Percentiles rank a stretch among this genome's conserved stretches.
Evolutionary conservation across 1,140 invertebrate species (phyloP).

Genomic region (Sycophaga agraensis): DNA sequence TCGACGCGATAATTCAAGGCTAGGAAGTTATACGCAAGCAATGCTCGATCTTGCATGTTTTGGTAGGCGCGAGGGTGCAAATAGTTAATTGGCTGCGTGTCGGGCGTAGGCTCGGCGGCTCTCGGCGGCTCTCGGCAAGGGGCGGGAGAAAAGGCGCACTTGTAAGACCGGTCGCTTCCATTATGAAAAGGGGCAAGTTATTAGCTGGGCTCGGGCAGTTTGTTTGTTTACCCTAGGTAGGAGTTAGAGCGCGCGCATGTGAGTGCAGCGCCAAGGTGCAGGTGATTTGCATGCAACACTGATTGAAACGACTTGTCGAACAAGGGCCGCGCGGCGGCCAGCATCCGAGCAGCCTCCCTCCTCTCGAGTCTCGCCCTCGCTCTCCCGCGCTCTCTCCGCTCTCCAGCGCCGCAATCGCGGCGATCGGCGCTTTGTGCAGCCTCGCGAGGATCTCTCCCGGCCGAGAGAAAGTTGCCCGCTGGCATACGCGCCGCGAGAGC

Average conservation of each 20-base stretch:
- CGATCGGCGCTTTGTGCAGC: neutral
- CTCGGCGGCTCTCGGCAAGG: no score
- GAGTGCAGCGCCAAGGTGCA: neutral
- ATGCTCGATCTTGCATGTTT: no score
- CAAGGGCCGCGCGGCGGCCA: constrained; percentile 5
- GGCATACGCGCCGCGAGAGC: no score
- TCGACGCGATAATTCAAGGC: no score
- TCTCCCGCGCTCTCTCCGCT: neutral
- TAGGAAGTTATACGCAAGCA: no score
- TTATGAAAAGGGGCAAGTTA: neutral
- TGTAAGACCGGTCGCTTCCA: neutral
- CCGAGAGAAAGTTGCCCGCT: constrained; percentile 5
- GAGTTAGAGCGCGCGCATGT: neutral
- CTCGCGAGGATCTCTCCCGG: neutral
- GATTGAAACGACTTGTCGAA: constrained; percentile 28
- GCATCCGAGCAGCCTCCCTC: neutral
- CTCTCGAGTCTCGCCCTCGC: neutral
- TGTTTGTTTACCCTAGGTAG: constrained; percentile 7
- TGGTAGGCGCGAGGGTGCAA: no score
- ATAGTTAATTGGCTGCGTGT: no score
- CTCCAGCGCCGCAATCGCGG: neutral
- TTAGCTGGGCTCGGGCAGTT: neutral
- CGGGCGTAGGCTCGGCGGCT: no score
- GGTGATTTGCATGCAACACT: constrained; percentile 22
- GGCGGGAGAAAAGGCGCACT: no score